Percentiles rank a stretch among this genome's conserved stretches.
Conservation (phyloP, 92 coral and sea anemone species). For the Porites cylindrica region DNA sequence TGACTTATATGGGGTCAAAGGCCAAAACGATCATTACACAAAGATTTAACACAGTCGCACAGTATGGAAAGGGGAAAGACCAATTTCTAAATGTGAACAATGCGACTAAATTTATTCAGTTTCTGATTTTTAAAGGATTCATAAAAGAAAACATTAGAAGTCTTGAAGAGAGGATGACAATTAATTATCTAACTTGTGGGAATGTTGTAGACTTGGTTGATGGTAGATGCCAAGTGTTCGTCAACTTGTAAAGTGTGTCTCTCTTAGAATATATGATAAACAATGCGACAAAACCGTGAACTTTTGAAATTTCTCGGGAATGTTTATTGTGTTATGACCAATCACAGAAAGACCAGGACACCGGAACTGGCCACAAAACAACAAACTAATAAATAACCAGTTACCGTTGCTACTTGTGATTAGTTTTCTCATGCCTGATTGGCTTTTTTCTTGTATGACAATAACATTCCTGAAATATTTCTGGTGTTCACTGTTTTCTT, state of each 20-base stretch:
- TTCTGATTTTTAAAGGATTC: conserved; percentile 46
- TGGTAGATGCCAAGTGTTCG: conserved; percentile 7
- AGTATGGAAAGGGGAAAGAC: conserved; percentile 55
- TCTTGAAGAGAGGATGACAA: conserved; percentile 34
- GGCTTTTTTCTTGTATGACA: too few relatives aligned
- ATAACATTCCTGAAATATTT: too few relatives aligned
- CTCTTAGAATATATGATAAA: background rate
- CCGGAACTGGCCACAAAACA: too few relatives aligned
- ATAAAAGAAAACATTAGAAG: conserved; percentile 39
- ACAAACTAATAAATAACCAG: too few relatives aligned
- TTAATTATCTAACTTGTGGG: conserved; percentile 43
- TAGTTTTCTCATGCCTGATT: too few relatives aligned
- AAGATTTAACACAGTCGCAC: conserved; percentile 41
- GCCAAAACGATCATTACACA: conserved; percentile 28
- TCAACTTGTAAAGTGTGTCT: background rate
- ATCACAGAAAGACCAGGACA: too few relatives aligned
- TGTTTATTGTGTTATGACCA: too few relatives aligned
- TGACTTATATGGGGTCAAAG: conserved; percentile 58
- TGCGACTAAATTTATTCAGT: conserved; percentile 50
- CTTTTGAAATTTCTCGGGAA: too few relatives aligned
- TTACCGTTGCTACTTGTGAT: too few relatives aligned
- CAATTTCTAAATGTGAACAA: conserved; percentile 14
- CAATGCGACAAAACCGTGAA: too few relatives aligned
- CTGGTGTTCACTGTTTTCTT: too few relatives aligned
- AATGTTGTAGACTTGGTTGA: conserved; percentile 38